Evolutionary conservation across 1,140 invertebrate species (phyloP).

Genomic region (Harlomillsia oculata): DNA sequence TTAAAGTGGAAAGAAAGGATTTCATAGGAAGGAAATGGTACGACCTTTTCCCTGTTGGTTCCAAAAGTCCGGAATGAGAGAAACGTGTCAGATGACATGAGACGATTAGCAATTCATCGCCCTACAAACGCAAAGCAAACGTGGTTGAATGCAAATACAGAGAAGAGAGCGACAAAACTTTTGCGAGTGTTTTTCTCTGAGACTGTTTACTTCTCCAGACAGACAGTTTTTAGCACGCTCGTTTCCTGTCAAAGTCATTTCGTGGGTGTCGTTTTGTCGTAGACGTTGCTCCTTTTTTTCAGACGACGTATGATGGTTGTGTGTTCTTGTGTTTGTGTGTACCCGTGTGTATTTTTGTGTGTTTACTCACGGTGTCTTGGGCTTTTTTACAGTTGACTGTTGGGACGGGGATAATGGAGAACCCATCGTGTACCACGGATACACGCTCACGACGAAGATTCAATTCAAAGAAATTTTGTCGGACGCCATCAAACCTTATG

Average conservation of each 20-base stretch:
- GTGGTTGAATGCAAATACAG: too few relatives aligned
- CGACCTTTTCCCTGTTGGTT: too few relatives aligned
- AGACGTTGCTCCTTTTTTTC: background rate
- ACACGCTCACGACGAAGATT: conserved; percentile 50
- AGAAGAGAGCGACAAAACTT: too few relatives aligned
- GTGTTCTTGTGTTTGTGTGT: background rate
- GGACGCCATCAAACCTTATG: conserved; percentile 43
- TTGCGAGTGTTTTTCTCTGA: too few relatives aligned
- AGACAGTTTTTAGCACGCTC: too few relatives aligned
- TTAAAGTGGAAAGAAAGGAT: too few relatives aligned
- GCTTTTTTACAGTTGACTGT: conserved; percentile 46
- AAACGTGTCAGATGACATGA: too few relatives aligned
- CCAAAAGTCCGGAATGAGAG: too few relatives aligned
- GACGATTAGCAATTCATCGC: too few relatives aligned
- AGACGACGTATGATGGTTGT: background rate
- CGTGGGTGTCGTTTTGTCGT: background rate
- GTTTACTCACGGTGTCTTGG: background rate
- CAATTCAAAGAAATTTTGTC: conserved; percentile 47
- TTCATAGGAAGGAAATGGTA: too few relatives aligned
- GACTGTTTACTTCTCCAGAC: too few relatives aligned
- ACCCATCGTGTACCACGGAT: conserved; percentile 50
- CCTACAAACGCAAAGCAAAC: too few relatives aligned
- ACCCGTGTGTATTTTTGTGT: background rate
- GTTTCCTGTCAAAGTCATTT: background rate
- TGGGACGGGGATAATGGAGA: conserved; percentile 51